A percentile compares a stretch with the other conserved stretches of the same genome.
phyloP scores from a whole-genome alignment of 2,888 invertebrate species.

The Thecocarcelia acutangulata region DNA sequence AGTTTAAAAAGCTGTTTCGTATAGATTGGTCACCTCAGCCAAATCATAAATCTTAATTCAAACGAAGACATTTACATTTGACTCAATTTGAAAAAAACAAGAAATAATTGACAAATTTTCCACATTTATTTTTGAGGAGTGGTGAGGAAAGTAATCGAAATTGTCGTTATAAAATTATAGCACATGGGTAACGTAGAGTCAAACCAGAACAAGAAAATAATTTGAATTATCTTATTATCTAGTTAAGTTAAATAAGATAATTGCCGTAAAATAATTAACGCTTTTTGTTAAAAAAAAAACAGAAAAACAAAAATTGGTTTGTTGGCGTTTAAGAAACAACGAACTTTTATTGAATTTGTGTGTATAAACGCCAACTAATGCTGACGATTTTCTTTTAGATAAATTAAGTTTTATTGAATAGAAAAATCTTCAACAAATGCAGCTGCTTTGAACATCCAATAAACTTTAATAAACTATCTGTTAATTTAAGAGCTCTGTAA shows the following conservation, averaged over 20 bases:
- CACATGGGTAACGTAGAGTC: conserved; percentile 2
- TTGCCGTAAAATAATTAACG: conserved; percentile 54
- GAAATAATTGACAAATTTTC: conserved; percentile 57
- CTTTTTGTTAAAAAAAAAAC: conserved; percentile 16
- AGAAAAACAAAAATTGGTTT: neutral
- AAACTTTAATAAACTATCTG: neutral
- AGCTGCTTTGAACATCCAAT: neutral
- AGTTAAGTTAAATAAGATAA: conserved; percentile 67
- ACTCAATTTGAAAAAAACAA: neutral
- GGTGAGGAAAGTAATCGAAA: conserved; percentile 27
- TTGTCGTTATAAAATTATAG: conserved; percentile 45
- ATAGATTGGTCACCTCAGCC: conserved; percentile 29
- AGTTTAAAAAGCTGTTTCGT: neutral
- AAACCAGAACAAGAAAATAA: conserved; percentile 19
- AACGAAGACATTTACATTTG: conserved; percentile 43
- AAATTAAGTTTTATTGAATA: neutral
- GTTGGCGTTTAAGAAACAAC: conserved; percentile 4
- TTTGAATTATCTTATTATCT: conserved; percentile 64
- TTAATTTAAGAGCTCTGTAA: conserved; percentile 3
- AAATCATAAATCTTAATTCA: conserved; percentile 36
- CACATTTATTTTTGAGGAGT: conserved; percentile 34
- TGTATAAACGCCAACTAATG: neutral
- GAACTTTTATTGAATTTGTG: conserved; percentile 33
- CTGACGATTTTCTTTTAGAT: neutral
- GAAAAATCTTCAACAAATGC: conserved; percentile 4